These are phyloP conservation scores for Hydrotaea cyrtoneurina DNA, from an alignment of 2,888 invertebrate species.

Conservation along the genomic window DNA sequence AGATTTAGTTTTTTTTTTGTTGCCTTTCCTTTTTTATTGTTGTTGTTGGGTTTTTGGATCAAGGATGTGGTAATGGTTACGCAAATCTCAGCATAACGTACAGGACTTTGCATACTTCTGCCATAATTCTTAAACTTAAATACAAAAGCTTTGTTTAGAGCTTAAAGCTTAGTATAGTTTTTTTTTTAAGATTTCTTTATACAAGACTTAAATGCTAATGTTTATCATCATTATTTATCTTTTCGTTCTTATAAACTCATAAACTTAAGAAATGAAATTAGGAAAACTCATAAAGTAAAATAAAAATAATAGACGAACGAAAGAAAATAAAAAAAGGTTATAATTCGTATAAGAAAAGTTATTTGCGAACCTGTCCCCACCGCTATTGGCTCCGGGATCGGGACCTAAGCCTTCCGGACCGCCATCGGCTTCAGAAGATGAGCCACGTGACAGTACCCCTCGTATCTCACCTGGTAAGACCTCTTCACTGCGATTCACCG, in stretches of 20 bases:
- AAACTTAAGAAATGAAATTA: constrained; percentile 68
- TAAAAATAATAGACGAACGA: constrained; percentile 62
- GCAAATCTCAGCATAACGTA: constrained; percentile 48
- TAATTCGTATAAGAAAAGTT: constrained; percentile 52
- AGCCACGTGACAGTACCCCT: constrained; percentile 87
- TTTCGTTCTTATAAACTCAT: not conserved
- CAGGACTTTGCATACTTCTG: constrained; percentile 13
- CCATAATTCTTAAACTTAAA: constrained; percentile 21
- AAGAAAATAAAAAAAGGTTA: constrained; percentile 61
- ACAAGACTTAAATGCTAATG: constrained; percentile 63
- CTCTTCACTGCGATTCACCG: constrained; percentile 99
- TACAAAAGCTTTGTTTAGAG: constrained; percentile 46
- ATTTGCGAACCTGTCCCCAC: constrained; percentile 89
- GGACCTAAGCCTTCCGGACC: constrained; percentile 87
- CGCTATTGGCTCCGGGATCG: constrained; percentile 81
- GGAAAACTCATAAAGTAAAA: constrained; percentile 63
- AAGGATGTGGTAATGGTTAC: constrained; percentile 62
- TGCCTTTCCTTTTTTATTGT: not conserved
- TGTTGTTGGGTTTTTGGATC: constrained; percentile 33
- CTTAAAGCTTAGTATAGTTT: constrained; percentile 54
- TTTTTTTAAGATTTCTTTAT: constrained; percentile 20
- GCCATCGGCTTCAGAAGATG: constrained; percentile 96
- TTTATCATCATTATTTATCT: constrained; percentile 68
- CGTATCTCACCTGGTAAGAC: constrained; percentile 92
- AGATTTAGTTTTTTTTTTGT: constrained; percentile 16